Percentiles rank a stretch among this genome's conserved stretches.
phyloP scores from a whole-genome alignment of 2,113 vertebrate genomes.

The Aphelocoma coerulescens region DNA sequence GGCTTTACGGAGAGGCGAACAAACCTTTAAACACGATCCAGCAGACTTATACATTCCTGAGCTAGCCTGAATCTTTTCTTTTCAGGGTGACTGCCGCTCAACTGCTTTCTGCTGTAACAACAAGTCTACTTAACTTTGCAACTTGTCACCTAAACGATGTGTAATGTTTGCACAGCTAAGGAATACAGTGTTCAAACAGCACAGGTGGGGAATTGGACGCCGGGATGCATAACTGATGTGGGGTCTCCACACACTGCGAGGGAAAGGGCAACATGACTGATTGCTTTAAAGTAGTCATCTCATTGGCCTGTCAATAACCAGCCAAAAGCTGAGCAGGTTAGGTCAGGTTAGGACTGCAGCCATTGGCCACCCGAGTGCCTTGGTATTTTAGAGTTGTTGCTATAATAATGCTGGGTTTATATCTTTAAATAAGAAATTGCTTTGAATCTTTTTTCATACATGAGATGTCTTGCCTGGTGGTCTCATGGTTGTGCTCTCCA shows the following conservation, averaged over 20 bases:
- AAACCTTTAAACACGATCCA: background rate
- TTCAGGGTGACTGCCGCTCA: slow-evolving; percentile 46
- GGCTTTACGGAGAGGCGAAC: background rate
- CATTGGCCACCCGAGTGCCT: background rate
- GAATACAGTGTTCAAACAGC: slow-evolving; percentile 44
- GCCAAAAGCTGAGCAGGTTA: slow-evolving; percentile 10
- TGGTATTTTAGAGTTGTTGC: slow-evolving; percentile 17
- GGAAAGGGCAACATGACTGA: slow-evolving; percentile 31
- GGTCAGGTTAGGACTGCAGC: slow-evolving; percentile 27
- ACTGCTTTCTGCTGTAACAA: slow-evolving; percentile 52
- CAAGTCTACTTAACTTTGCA: slow-evolving; percentile 53
- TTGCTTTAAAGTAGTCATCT: slow-evolving; percentile 10
- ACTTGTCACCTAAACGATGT: slow-evolving; percentile 38
- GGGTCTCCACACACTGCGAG: background rate
- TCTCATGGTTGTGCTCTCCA: background rate
- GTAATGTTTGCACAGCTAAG: slow-evolving; percentile 55
- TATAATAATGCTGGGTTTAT: background rate
- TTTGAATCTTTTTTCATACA: background rate
- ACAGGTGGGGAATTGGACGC: slow-evolving; percentile 1
- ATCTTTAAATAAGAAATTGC: background rate
- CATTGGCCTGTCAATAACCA: slow-evolving; percentile 15
- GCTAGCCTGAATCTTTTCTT: background rate
- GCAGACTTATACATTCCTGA: background rate
- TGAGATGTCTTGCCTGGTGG: slow-evolving; percentile 26
- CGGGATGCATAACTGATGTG: background rate